A percentile compares a stretch with the other conserved stretches of the same genome.
Evolutionary conservation across 92 coral and sea anemone species (phyloP).

Genomic region (Phenganax marumi): DNA sequence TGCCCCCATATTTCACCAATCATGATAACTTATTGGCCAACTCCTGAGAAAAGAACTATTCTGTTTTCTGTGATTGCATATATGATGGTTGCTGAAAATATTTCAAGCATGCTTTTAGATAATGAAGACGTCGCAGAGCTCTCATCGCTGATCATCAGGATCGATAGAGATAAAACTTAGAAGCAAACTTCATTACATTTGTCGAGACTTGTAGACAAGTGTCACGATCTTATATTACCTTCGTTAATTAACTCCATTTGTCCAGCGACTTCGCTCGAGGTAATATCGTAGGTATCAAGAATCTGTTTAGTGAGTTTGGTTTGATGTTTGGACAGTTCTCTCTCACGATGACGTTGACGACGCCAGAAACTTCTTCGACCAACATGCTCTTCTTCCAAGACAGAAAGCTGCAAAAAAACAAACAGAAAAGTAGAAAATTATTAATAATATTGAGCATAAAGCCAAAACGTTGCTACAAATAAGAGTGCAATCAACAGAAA

Average conservation of each 20-base stretch:
- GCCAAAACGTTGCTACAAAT: no score
- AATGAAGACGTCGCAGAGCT: no score
- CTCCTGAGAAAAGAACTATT: no score
- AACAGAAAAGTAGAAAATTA: neutral
- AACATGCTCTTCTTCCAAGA: slow-evolving; percentile 87
- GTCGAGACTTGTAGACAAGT: neutral
- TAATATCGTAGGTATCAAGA: slow-evolving; percentile 71
- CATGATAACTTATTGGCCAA: no score
- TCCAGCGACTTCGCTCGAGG: slow-evolving; percentile 79
- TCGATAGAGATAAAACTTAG: no score
- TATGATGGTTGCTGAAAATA: no score
- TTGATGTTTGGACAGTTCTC: slow-evolving; percentile 74
- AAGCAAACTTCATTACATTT: neutral
- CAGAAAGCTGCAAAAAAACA: slow-evolving; percentile 63
- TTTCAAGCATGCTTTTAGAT: no score
- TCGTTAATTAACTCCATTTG: slow-evolving; percentile 74
- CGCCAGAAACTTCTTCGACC: slow-evolving; percentile 99
- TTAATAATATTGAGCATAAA: neutral
- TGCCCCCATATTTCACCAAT: no score
- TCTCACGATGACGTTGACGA: slow-evolving; percentile 96
- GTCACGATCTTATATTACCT: slow-evolving; percentile 50
- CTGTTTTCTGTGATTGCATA: no score
- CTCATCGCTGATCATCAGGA: no score
- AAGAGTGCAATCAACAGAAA: no score
- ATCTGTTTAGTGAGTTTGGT: slow-evolving; percentile 66